Evolutionary conservation across 2,113 vertebrate species (phyloP).

Genomic region (Pachyramphus minor): DNA sequence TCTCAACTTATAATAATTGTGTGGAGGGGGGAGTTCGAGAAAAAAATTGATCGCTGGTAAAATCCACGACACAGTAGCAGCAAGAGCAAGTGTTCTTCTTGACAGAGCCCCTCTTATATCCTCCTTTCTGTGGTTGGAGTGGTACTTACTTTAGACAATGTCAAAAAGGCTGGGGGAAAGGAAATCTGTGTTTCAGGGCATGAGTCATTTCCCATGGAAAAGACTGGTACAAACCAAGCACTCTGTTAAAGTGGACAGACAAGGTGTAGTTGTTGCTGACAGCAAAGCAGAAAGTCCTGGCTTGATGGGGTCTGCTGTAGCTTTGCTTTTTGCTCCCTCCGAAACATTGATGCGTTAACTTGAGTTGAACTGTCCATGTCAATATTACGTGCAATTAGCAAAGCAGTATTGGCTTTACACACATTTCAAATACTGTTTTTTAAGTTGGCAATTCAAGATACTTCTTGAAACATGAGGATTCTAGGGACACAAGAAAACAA

Average conservation of each 20-base stretch:
- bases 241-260: not conserved
- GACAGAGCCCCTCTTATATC: not conserved
- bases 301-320: not conserved
- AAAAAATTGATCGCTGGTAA: no score
- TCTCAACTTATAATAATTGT: no score
- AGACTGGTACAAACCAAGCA: not conserved
- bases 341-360: not conserved
- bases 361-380: not conserved
- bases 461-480: not conserved
- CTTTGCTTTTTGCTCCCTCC: not conserved
- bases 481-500: not conserved
- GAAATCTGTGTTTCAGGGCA: not conserved
- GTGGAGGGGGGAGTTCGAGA: no score
- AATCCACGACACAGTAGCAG: not conserved
- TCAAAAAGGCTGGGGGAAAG: not conserved
- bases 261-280: not conserved
- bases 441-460: not conserved
- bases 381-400: not conserved
- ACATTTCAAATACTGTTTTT: not conserved
- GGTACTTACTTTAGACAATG: not conserved
- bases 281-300: not conserved
- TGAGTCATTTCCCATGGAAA: not conserved
- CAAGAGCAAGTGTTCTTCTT: rapidly evolving
- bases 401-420: not conserved
- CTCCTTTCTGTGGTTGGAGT: not conserved